Evolutionary conservation across 2,113 vertebrate species (phyloP).

Genomic region (Phoxinus phoxinus): DNA sequence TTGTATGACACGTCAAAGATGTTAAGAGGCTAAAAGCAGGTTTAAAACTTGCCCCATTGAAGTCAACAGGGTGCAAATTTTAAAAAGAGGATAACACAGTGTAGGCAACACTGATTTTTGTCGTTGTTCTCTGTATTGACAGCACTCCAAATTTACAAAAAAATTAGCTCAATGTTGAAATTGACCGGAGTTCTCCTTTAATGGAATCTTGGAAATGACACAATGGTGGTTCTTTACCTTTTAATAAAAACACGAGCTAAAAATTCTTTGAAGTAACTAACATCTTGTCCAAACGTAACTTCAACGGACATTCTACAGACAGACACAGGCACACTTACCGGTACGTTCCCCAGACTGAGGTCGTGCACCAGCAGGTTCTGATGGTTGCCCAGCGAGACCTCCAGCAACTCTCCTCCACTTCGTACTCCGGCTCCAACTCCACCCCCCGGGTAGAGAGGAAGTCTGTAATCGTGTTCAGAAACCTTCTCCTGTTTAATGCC

Average conservation of each 20-base stretch:
- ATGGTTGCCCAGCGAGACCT: constrained; percentile 79
- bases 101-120: too few species aligned
- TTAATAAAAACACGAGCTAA: neutral
- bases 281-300: neutral
- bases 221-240: neutral
- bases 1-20: too few species aligned
- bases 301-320: neutral
- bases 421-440: constrained; percentile 69
- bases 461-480: constrained; percentile 87
- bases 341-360: constrained; percentile 82
- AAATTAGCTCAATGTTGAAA: too few species aligned
- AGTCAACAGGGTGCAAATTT: too few species aligned
- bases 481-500: constrained; percentile 95
- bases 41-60: too few species aligned
- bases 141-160: too few species aligned
- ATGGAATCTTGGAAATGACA: neutral
- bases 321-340: constrained; percentile 64
- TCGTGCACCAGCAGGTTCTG: constrained; percentile 87
- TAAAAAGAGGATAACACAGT: too few species aligned
- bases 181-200: too few species aligned
- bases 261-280: neutral
- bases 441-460: constrained; percentile 76
- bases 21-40: too few species aligned
- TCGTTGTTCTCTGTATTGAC: too few species aligned
- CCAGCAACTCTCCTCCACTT: constrained; percentile 72